Conservation (phyloP, 2,888 invertebrate species). For the Dioctria rufipes region DNA sequence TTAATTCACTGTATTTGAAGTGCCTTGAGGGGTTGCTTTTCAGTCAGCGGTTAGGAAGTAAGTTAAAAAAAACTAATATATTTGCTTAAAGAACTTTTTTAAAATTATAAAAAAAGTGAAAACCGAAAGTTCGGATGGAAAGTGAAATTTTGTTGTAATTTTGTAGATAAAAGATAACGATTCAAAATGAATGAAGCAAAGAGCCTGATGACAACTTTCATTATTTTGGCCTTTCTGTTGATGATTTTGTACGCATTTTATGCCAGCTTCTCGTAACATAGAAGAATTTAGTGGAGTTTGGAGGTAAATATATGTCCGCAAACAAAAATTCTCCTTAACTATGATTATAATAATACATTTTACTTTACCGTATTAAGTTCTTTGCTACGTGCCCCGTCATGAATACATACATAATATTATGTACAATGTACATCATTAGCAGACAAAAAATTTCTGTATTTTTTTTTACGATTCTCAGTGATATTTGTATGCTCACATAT, state of each 20-base stretch:
- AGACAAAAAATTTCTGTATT: too few species aligned
- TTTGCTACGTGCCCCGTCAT: too few species aligned
- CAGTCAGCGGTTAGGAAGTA: slow-evolving; percentile 25
- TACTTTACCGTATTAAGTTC: too few species aligned
- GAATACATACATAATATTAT: too few species aligned
- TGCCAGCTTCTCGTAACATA: slow-evolving; percentile 72
- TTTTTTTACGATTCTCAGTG: too few species aligned
- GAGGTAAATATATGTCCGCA: slow-evolving; percentile 18
- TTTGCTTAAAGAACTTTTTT: neutral
- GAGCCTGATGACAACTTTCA: slow-evolving; percentile 80
- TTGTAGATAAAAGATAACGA: slow-evolving; percentile 19
- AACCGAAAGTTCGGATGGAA: neutral
- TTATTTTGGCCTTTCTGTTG: slow-evolving; percentile 78
- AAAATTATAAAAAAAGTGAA: slow-evolving; percentile 23
- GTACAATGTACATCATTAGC: too few species aligned
- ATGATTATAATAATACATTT: too few species aligned
- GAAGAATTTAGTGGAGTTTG: neutral
- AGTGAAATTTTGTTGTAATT: slow-evolving; percentile 37
- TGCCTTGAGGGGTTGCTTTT: slow-evolving; percentile 11
- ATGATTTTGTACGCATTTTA: slow-evolving; percentile 80
- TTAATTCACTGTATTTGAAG: neutral
- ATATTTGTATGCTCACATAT: too few species aligned
- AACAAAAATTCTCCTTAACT: neutral
- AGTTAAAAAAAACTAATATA: neutral
- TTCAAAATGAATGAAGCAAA: slow-evolving; percentile 74